These are phyloP conservation scores for Callyntrura sp. DNA, from an alignment of 2,888 invertebrate species.

Conservation along the genomic window DNA sequence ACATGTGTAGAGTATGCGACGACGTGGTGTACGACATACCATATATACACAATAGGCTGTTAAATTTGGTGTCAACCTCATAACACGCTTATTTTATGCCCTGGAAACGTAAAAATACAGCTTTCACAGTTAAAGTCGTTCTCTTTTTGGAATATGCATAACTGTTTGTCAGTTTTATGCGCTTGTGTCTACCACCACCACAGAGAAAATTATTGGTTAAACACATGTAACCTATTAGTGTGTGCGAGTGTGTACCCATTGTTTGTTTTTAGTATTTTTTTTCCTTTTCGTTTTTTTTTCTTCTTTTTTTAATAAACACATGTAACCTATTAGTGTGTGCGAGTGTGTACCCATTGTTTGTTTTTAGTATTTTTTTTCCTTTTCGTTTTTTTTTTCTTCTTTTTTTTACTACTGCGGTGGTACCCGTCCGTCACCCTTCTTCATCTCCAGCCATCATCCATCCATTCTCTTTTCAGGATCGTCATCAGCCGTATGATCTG, in stretches of 20 bases:
- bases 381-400: too few species aligned
- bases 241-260: too few species aligned
- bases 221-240: constrained; percentile 52
- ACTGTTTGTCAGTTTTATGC: constrained; percentile 40
- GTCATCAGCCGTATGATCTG: constrained; percentile 54
- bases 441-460: not conserved
- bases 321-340: constrained; percentile 41
- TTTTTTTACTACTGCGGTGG: too few species aligned
- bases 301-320: too few species aligned
- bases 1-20: too few species aligned
- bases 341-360: constrained; percentile 40
- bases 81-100: constrained; percentile 40
- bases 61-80: constrained; percentile 49
- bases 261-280: constrained; percentile 9
- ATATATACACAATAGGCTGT: constrained; percentile 1
- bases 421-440: constrained; percentile 65
- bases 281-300: too few species aligned
- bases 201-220: constrained; percentile 22
- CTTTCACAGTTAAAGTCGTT: constrained; percentile 32
- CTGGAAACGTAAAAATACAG: constrained; percentile 19
- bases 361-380: not conserved
- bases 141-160: not conserved
- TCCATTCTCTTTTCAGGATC: constrained; percentile 24
- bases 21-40: too few species aligned
- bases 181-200: constrained; percentile 23